Percentiles rank a stretch among this genome's conserved stretches.
Evolutionary conservation across 2,797 vertebrate genomes (phyloP).

Genomic region (Tarsius wallacei): DNA sequence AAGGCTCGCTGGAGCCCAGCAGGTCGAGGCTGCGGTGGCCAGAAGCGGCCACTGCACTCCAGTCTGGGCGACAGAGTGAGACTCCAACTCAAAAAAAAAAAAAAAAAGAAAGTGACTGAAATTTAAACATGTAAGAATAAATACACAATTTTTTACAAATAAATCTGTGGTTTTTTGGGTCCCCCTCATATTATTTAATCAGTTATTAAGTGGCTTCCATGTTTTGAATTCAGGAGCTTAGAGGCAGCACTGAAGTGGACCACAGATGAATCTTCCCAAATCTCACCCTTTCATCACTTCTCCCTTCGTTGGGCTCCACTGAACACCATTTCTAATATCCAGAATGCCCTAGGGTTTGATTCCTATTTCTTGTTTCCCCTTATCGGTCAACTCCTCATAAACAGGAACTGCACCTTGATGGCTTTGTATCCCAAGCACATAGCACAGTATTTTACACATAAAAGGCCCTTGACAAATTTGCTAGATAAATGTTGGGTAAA

Average conservation of each 20-base stretch:
- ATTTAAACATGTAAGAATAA: no score
- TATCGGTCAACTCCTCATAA: background rate
- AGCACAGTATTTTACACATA: background rate
- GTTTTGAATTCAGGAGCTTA: slow-evolving; percentile 24
- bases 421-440: slow-evolving; percentile 15
- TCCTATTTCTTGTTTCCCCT: background rate
- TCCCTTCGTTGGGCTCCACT: background rate
- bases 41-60: no score
- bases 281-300: background rate
- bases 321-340: background rate
- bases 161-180: no score
- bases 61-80: no score
- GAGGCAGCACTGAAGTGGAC: background rate
- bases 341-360: background rate
- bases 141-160: no score
- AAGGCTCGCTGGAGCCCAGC: no score
- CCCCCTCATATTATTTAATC: background rate
- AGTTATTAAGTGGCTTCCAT: background rate
- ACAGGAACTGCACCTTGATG: slow-evolving; percentile 4
- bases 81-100: no score
- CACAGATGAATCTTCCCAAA: background rate
- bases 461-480: slow-evolving; percentile 32
- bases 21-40: no score
- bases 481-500: slow-evolving; percentile 7
- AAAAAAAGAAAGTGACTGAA: no score